Evolutionary conservation across 2,888 invertebrate species (phyloP).

Genomic region (Pristionchus japonicus): DNA sequence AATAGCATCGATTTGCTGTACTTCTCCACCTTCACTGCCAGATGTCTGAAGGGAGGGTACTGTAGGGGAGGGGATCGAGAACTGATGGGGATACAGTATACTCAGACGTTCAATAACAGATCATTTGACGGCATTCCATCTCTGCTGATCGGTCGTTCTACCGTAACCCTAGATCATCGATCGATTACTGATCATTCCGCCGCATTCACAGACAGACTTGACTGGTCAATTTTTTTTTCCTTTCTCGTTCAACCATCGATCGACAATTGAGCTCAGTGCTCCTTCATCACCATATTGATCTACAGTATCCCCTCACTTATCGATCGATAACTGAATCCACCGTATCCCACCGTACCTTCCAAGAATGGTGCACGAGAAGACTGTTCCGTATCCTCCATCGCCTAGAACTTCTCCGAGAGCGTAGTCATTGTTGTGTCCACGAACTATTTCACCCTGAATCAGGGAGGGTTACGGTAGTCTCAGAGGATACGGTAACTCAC

Average conservation of each 20-base stretch:
- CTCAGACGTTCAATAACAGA: neutral
- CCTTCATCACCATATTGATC: neutral
- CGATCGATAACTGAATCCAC: neutral
- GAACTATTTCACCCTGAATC: slow-evolving; percentile 30
- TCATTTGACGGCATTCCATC: no score
- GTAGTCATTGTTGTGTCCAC: slow-evolving; percentile 26
- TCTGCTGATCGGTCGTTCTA: no score
- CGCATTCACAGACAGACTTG: no score
- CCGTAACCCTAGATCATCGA: no score
- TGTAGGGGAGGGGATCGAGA: no score
- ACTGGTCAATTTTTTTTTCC: no score
- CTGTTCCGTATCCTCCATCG: slow-evolving; percentile 46
- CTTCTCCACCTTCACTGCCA: slow-evolving; percentile 48
- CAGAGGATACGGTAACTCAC: neutral
- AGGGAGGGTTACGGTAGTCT: neutral
- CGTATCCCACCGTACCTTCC: slow-evolving; percentile 4
- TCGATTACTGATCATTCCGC: no score
- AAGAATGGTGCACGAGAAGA: slow-evolving; percentile 30
- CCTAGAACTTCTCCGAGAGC: slow-evolving; percentile 39
- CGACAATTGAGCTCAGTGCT: neutral
- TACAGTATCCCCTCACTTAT: neutral
- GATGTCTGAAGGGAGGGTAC: neutral
- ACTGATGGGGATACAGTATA: neutral
- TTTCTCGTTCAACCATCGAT: neutral
- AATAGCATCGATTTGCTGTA: slow-evolving; percentile 46